Evolutionary conservation across 2,113 vertebrate genomes (phyloP).

Genomic region (Gadus chalcogrammus): DNA sequence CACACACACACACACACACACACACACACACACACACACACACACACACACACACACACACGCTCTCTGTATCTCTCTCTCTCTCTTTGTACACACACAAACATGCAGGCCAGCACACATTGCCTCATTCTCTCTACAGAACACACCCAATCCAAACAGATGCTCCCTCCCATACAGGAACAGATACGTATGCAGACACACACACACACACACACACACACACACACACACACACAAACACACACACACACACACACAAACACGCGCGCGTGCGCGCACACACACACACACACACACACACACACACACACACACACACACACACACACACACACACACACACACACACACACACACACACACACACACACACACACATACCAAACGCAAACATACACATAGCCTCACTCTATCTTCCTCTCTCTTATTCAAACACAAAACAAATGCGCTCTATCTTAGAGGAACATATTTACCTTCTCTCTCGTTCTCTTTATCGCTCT

Average conservation of each 20-base stretch:
- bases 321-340: conserved; percentile 20
- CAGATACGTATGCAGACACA: background rate
- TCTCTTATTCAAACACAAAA: conserved; percentile 20
- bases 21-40: no score
- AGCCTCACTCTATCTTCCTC: conserved; percentile 17
- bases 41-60: no score
- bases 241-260: conserved; percentile 20
- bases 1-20: no score
- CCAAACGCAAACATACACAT: conserved; percentile 6
- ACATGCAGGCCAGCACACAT: conserved; percentile 12
- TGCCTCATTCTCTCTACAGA: conserved; percentile 10
- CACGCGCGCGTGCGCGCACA: no score
- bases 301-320: conserved; percentile 3
- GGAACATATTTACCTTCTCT: background rate
- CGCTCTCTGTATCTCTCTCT: no score
- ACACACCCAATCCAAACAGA: background rate
- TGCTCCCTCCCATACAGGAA: background rate
- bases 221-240: conserved; percentile 17
- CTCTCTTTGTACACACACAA: no score
- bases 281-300: conserved; percentile 12
- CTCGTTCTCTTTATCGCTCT: background rate
- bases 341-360: background rate
- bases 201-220: conserved; percentile 5
- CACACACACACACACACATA: background rate
- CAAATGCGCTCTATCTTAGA: no score